Conservation (phyloP, 2,113 vertebrate genomes). For the Nerophis lumbriciformis region DNA sequence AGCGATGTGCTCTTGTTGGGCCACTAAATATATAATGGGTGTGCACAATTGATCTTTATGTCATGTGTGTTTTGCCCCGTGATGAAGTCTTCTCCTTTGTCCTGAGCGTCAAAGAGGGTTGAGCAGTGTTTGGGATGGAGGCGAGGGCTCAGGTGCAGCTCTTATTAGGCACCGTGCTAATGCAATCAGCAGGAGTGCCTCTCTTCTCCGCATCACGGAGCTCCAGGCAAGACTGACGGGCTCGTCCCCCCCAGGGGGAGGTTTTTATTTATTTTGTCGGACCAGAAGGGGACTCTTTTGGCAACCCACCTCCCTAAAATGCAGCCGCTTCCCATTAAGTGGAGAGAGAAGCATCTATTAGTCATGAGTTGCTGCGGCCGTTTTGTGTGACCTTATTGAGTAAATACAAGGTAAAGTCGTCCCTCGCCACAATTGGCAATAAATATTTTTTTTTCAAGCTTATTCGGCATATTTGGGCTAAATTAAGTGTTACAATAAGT, state of each 20-base stretch:
- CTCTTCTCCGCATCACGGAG: slow-evolving; percentile 34
- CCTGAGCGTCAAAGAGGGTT: not conserved
- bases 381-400: too few relatives aligned
- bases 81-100: too few relatives aligned
- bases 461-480: too few relatives aligned
- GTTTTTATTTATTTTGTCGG: not conserved
- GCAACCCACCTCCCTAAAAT: slow-evolving; percentile 22
- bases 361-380: not conserved
- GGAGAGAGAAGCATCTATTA: not conserved
- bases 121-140: not conserved
- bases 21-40: too few relatives aligned
- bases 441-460: too few relatives aligned
- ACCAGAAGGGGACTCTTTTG: slow-evolving; percentile 52
- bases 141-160: slow-evolving; percentile 62
- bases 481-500: too few relatives aligned
- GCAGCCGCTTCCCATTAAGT: slow-evolving; percentile 23
- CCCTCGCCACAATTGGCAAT: too few relatives aligned
- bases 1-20: too few relatives aligned
- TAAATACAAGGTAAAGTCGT: too few relatives aligned
- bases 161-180: slow-evolving; percentile 63
- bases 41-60: too few relatives aligned
- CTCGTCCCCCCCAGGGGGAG: slow-evolving; percentile 45
- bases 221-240: slow-evolving; percentile 43
- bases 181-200: slow-evolving; percentile 53
- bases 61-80: too few relatives aligned